A percentile compares a stretch with the other conserved stretches of the same genome.
Conservation (phyloP, 2,113 vertebrate genomes). For the Mesitornis unicolor region DNA sequence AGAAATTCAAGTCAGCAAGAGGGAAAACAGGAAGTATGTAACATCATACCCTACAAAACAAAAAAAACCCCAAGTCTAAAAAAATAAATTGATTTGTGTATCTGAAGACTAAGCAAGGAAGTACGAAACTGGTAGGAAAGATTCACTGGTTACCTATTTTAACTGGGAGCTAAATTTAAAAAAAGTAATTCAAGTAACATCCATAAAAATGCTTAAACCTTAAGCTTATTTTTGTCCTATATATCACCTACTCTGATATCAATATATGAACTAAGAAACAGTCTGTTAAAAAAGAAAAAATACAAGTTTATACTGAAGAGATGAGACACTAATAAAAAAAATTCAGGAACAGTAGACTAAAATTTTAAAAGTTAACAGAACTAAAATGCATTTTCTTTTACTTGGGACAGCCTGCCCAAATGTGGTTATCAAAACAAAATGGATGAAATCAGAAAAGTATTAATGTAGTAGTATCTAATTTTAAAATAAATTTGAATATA, state of each 20-base stretch:
- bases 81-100: neutral
- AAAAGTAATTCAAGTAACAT: neutral
- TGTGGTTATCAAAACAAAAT: neutral
- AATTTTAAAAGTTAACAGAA: neutral
- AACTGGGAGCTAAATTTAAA: neutral
- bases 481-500: no score
- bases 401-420: neutral
- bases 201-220: neutral
- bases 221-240: neutral
- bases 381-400: neutral
- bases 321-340: neutral
- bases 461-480: no score
- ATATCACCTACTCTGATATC: neutral
- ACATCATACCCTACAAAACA: neutral
- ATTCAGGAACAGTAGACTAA: neutral
- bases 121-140: neutral
- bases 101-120: neutral
- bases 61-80: neutral
- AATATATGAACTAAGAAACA: neutral
- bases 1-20: neutral
- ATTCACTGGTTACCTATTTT: neutral
- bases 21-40: neutral
- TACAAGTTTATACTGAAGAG: neutral
- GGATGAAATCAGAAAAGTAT: neutral
- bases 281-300: neutral